Conservation (phyloP, 2,888 invertebrate genomes). For the Nymphalis polychloros region DNA sequence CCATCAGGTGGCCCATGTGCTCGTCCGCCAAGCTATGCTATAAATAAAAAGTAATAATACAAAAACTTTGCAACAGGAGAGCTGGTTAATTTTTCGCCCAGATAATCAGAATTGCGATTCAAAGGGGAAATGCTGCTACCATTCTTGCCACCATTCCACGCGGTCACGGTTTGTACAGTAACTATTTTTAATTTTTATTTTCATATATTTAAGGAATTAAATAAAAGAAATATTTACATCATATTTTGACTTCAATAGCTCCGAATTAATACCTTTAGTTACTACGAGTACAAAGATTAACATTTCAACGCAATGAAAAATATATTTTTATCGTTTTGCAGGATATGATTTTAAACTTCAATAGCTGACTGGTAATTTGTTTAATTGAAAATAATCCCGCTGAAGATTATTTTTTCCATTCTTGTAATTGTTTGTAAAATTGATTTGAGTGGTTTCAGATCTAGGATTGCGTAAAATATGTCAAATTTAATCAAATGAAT, state of each 20-base stretch:
- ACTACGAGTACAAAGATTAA: conserved; percentile 28
- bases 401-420: conserved; percentile 26
- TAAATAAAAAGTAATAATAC: no score
- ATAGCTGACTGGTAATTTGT: conserved; percentile 39
- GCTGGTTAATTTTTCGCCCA: no score
- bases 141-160: no score
- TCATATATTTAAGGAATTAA: no score
- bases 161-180: no score
- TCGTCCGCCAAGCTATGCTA: no score
- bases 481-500: not conserved
- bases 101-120: no score
- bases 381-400: conserved; percentile 38
- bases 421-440: conserved; percentile 20
- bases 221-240: not conserved
- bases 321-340: conserved; percentile 34
- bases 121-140: no score
- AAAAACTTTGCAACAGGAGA: no score
- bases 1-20: no score
- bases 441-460: conserved; percentile 19
- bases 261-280: conserved; percentile 11
- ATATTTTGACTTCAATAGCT: not conserved
- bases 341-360: conserved; percentile 13
- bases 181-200: no score
- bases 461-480: not conserved
- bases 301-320: conserved; percentile 40